Conservation (phyloP, 1,140 invertebrate genomes). For the Trachymyrmex cornetzi region DNA sequence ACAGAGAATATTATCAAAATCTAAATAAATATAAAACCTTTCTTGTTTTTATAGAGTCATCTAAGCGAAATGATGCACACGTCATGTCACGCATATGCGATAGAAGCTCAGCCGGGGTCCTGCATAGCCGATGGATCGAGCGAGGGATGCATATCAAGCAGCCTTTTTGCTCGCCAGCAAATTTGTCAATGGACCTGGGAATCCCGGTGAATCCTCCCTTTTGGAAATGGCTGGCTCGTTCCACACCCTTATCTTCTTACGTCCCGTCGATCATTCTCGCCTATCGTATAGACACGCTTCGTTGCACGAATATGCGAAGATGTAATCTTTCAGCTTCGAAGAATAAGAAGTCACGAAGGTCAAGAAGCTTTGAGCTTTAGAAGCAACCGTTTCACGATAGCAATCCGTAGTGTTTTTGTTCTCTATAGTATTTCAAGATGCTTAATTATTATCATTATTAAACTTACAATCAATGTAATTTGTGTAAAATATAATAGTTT, state of each 20-base stretch:
- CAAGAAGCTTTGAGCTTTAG: neutral
- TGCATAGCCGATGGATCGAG: slow-evolving; percentile 73
- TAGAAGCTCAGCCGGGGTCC: slow-evolving; percentile 44
- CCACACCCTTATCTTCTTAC: slow-evolving; percentile 60
- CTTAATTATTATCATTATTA: too few species aligned
- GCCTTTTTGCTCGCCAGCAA: slow-evolving; percentile 76
- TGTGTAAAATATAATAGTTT: too few species aligned
- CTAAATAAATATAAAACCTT: neutral
- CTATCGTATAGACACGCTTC: slow-evolving; percentile 55
- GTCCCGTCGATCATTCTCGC: slow-evolving; percentile 70
- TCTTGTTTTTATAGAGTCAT: slow-evolving; percentile 8
- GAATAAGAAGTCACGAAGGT: slow-evolving; percentile 32
- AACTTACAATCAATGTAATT: too few species aligned
- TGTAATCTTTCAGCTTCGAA: slow-evolving; percentile 29
- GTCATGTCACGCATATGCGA: slow-evolving; percentile 64
- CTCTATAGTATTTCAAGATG: neutral
- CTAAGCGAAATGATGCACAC: slow-evolving; percentile 45
- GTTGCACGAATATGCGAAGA: slow-evolving; percentile 38
- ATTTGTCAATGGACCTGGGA: slow-evolving; percentile 76
- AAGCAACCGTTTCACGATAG: neutral
- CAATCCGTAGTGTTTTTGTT: too few species aligned
- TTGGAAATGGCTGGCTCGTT: slow-evolving; percentile 27
- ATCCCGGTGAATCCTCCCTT: slow-evolving; percentile 67
- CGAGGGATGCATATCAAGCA: slow-evolving; percentile 79
- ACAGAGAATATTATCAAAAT: neutral